These are phyloP conservation scores for Physeter macrocephalus DNA, from an alignment of 2,113 vertebrate genomes.

Conservation along the genomic window DNA sequence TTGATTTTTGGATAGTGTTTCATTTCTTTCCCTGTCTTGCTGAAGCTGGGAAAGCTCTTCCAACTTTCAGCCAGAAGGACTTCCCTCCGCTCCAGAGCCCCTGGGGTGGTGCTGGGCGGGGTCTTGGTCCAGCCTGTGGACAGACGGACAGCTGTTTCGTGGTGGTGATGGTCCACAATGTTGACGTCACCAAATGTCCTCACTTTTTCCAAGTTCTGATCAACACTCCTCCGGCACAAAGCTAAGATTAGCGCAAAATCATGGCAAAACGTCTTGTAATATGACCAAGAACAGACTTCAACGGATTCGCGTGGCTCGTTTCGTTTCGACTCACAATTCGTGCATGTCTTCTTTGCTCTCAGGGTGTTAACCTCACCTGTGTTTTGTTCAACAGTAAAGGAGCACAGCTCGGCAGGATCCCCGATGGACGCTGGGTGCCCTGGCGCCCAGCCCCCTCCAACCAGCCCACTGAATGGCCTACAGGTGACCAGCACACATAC, in stretches of 20 bases:
- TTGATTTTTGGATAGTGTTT: fast-evolving
- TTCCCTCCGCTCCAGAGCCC: neutral
- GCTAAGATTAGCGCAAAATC: constrained; percentile 60
- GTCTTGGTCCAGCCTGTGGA: too few relatives aligned
- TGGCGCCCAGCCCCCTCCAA: fast-evolving
- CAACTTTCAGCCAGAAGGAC: too few relatives aligned
- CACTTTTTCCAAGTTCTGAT: constrained; percentile 67
- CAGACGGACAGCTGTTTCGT: neutral
- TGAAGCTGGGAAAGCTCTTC: neutral
- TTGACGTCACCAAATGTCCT: constrained; percentile 20
- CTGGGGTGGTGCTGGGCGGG: neutral
- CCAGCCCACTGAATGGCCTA: neutral
- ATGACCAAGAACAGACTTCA: constrained; percentile 56
- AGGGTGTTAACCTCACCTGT: neutral
- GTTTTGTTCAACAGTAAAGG: neutral
- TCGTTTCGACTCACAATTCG: constrained; percentile 64
- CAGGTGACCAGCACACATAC: neutral
- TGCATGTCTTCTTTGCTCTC: constrained; percentile 55
- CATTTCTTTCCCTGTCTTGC: neutral
- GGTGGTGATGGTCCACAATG: constrained; percentile 14
- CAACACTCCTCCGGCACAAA: constrained; percentile 72
- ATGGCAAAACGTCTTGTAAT: fast-evolving
- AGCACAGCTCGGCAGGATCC: fast-evolving
- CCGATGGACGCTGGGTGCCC: fast-evolving
- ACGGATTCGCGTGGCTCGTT: constrained; percentile 58